These are phyloP conservation scores for Tryphoninae sp. DNA, from an alignment of 2,888 invertebrate species.

Conservation along the genomic window DNA sequence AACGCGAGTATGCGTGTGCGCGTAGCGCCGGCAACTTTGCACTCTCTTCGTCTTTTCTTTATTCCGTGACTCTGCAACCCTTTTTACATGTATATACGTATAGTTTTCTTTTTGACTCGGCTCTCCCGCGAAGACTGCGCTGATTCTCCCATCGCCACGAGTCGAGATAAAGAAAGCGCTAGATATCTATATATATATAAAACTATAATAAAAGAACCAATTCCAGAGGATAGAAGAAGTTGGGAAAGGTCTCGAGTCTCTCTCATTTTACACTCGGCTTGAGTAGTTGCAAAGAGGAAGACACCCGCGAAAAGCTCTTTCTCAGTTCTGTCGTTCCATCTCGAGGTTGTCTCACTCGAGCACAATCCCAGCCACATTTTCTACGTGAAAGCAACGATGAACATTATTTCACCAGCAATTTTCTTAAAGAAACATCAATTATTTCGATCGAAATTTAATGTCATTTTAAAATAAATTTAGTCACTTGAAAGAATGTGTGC, in stretches of 20 bases:
- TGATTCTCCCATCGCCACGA: conserved; percentile 21
- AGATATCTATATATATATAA: conserved; percentile 1
- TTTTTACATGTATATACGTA: conserved; percentile 5
- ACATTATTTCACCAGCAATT: neutral
- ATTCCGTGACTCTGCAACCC: conserved; percentile 41
- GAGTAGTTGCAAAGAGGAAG: conserved; percentile 49
- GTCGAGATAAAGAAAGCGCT: conserved; percentile 51
- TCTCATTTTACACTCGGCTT: conserved; percentile 54
- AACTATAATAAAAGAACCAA: conserved; percentile 33
- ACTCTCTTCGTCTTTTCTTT: conserved; percentile 35
- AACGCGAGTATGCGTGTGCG: conserved; percentile 34
- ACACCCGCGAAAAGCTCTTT: conserved; percentile 27
- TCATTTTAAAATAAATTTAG: too few relatives aligned
- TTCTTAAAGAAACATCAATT: too few relatives aligned
- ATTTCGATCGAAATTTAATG: too few relatives aligned
- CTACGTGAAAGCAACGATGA: neutral
- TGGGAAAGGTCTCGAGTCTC: conserved; percentile 57
- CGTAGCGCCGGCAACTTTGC: conserved; percentile 57
- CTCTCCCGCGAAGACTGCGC: conserved; percentile 30
- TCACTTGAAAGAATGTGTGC: neutral
- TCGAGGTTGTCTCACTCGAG: conserved; percentile 4
- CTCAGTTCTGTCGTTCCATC: conserved; percentile 16
- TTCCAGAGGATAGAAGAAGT: conserved; percentile 34
- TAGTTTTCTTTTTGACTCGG: conserved; percentile 24
- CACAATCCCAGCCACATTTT: neutral